phyloP scores from a whole-genome alignment of 1,140 invertebrate species.

The Diachasmimorpha longicaudata region DNA sequence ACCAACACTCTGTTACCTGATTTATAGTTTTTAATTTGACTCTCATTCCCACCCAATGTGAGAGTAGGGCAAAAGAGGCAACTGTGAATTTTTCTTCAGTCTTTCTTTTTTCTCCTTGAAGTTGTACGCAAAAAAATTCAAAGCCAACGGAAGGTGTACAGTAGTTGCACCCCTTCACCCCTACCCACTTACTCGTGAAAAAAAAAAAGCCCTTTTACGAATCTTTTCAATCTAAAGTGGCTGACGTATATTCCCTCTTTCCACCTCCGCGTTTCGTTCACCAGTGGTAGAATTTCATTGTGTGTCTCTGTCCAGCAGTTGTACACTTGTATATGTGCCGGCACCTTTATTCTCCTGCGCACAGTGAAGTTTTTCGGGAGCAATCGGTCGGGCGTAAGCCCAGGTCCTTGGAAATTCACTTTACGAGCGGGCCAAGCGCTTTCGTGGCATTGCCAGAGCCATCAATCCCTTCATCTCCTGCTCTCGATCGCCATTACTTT shows the following conservation, averaged over 20 bases:
- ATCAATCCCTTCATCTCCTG: slow-evolving; percentile 6
- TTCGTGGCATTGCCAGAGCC: slow-evolving; percentile 4
- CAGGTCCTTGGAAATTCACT: slow-evolving; percentile 29
- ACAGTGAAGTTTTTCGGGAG: neutral
- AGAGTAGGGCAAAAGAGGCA: slow-evolving; percentile 8
- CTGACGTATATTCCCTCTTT: slow-evolving; percentile 26
- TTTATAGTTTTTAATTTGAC: slow-evolving; percentile 58
- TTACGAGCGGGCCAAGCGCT: slow-evolving; percentile 7
- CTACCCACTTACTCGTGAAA: neutral
- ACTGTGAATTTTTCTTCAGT: neutral
- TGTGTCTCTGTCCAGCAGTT: slow-evolving; percentile 17
- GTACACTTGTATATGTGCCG: slow-evolving; percentile 1
- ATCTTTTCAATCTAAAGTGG: slow-evolving; percentile 51
- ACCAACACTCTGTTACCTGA: slow-evolving; percentile 37
- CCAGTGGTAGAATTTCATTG: slow-evolving; percentile 22
- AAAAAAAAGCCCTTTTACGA: slow-evolving; percentile 18
- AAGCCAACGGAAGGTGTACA: slow-evolving; percentile 11
- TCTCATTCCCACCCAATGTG: slow-evolving; percentile 42
- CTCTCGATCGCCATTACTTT: neutral
- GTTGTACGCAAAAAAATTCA: slow-evolving; percentile 39
- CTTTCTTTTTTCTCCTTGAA: neutral
- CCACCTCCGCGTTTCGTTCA: neutral
- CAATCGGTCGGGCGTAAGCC: slow-evolving; percentile 2
- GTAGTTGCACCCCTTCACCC: neutral
- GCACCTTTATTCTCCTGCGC: neutral